phyloP scores from a whole-genome alignment of 2,113 vertebrate genomes.

The Meriones unguiculatus region DNA sequence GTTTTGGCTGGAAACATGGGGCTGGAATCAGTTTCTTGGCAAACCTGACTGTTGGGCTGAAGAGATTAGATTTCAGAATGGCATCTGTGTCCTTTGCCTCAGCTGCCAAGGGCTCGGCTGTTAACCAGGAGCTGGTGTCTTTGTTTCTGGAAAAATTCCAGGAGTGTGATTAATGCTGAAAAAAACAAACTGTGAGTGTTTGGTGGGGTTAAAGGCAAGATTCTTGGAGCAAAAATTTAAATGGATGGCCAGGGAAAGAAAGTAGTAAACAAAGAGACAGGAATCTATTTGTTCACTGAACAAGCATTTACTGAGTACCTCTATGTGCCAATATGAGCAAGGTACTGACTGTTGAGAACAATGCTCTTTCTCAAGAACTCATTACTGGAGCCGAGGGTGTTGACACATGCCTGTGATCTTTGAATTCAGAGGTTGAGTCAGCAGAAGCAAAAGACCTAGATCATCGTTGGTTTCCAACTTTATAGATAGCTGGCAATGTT shows the following conservation, averaged over 20 bases:
- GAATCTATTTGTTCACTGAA: background rate
- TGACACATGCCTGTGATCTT: background rate
- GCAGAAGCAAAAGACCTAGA: background rate
- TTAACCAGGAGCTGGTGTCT: constrained; percentile 55
- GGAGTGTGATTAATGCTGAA: constrained; percentile 37
- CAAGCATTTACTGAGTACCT: constrained; percentile 7
- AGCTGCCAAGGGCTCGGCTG: constrained; percentile 33
- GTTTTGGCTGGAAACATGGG: background rate
- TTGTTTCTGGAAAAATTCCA: constrained; percentile 58
- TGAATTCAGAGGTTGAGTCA: background rate
- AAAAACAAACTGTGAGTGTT: constrained; percentile 32
- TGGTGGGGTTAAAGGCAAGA: background rate
- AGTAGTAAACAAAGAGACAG: background rate
- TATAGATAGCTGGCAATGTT: background rate
- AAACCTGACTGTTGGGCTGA: background rate
- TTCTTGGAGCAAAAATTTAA: background rate
- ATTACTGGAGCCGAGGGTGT: background rate
- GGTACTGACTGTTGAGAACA: background rate
- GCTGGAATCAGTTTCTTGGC: background rate
- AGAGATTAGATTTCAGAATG: constrained; percentile 60
- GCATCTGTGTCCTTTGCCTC: constrained; percentile 45
- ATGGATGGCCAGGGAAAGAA: constrained; percentile 25
- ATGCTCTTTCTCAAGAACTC: background rate
- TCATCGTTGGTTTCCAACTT: background rate
- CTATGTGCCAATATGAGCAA: background rate